Percentiles rank a stretch among this genome's conserved stretches.
Evolutionary conservation across 2,888 invertebrate species (phyloP).

Genomic region (Embidobia sp.): DNA sequence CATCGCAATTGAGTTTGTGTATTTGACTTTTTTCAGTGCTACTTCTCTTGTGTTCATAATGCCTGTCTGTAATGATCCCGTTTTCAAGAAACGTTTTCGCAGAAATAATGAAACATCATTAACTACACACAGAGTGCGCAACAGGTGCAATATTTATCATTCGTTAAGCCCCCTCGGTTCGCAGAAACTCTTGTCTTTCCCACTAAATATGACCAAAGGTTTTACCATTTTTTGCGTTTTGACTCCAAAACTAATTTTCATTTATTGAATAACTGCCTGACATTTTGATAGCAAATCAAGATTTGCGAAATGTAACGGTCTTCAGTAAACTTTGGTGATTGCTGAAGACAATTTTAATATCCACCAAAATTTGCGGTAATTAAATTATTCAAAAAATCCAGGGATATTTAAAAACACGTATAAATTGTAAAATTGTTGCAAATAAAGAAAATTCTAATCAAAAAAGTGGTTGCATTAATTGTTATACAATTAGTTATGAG

Average conservation of each 20-base stretch:
- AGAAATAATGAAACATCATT: constrained; percentile 65
- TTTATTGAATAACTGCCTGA: too few relatives aligned
- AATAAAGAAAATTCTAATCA: too few relatives aligned
- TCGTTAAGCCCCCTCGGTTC: constrained; percentile 36
- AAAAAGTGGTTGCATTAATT: too few relatives aligned
- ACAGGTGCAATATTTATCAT: constrained; percentile 64
- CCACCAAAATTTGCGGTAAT: too few relatives aligned
- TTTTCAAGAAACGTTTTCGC: constrained; percentile 61
- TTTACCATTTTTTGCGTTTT: constrained; percentile 38
- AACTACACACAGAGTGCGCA: constrained; percentile 58
- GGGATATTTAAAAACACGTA: too few relatives aligned
- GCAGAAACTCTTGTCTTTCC: constrained; percentile 42
- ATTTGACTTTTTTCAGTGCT: constrained; percentile 54
- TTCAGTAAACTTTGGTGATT: too few relatives aligned
- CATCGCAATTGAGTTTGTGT: constrained; percentile 53
- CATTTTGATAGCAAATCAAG: too few relatives aligned
- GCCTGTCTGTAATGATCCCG: constrained; percentile 58
- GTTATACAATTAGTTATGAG: too few relatives aligned
- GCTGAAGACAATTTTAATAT: too few relatives aligned
- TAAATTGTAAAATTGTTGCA: too few relatives aligned
- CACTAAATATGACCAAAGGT: constrained; percentile 50
- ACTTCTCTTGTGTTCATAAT: constrained; percentile 54
- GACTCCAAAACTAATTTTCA: constrained; percentile 12
- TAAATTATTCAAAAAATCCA: too few relatives aligned
- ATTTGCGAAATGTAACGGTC: too few relatives aligned